Evolutionary conservation across 2,888 invertebrate species (phyloP), one percentile per base, ranked within the genome.

Genomic region (Entomobrya multifasciata): DNA sequence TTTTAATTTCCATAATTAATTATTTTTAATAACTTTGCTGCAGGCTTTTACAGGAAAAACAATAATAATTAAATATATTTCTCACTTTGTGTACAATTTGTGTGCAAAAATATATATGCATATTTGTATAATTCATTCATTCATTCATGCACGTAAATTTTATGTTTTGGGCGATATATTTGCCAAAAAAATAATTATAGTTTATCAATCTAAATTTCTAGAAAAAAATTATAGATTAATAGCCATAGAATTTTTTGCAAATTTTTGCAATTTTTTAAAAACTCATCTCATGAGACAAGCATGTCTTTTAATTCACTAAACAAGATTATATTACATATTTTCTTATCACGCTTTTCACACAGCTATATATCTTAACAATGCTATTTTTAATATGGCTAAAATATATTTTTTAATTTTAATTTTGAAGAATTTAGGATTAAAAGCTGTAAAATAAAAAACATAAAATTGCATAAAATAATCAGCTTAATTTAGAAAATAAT

Each of bases 321-420:
- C n/a, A n/a, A n/a, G n/a, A n/a, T n/a, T n/a, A n/a, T n/a, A n/a
- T n/a, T n/a, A n/a, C n/a, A n/a, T n/a, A n/a, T n/a, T n/a, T n/a
- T n/a, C n/a, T n/a, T n/a, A n/a, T n/a, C 72, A 72, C 72, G 72
- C 72, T 72, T 72, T 36, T 72, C 15, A 72, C 72, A 52, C 72
- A 72, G 52, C 72, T 72, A 49, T 36, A 8, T 52, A 72, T 67
- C 44, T 65, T 36, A 11, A 36, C 11, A 44, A 17, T 3, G 44
- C 44, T 67, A 22, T 41, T 41, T 27, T 30, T 17, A 5, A 67
- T 67, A 49, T 49, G 3, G 49, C 20, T 57, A 49, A 67, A 10
- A 49, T 67, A 44, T 8, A 44, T 20, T 41, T 67, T 67, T 65
- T 65, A 65, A 6, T 41, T 17, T n/a, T 22, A 67, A n/a, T 15